phyloP scores from a whole-genome alignment of 2,797 vertebrate species.

The Sebastes nivosus region DNA sequence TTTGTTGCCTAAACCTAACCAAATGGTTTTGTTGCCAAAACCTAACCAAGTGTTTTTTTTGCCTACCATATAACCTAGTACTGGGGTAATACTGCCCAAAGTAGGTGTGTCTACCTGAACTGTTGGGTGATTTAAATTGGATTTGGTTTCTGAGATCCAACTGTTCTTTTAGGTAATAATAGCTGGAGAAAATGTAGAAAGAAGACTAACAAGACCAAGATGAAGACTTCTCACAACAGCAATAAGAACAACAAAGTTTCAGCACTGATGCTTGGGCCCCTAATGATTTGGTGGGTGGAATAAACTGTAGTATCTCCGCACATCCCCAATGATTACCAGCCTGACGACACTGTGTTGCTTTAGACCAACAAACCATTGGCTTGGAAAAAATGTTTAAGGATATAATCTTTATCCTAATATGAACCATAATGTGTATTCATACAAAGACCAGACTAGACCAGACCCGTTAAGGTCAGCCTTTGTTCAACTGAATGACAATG shows the following conservation, averaged over 20 bases:
- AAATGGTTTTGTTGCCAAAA: no score
- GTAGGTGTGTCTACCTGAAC: background rate
- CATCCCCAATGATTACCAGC: background rate
- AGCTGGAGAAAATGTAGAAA: background rate
- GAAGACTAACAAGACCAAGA: background rate
- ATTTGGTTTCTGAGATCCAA: background rate
- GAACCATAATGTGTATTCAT: background rate
- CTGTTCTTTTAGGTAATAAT: background rate
- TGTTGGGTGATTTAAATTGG: background rate
- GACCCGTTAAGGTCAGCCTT: background rate
- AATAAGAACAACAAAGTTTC: background rate
- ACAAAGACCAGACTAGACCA: background rate
- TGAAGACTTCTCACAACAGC: background rate
- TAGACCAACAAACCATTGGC: constrained; percentile 19
- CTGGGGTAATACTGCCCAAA: no score
- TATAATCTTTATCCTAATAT: background rate
- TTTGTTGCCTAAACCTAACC: no score
- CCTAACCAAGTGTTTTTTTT: no score
- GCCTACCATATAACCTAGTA: background rate
- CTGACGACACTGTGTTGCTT: background rate
- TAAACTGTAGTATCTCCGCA: constrained; percentile 2
- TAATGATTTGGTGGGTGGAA: background rate
- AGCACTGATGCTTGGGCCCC: background rate
- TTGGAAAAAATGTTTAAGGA: background rate
- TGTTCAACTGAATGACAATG: constrained; percentile 21